A percentile compares a stretch with the other conserved stretches of the same genome.
Evolutionary conservation across 1,140 invertebrate genomes (phyloP).

Genomic region (Chrysopa pallens): DNA sequence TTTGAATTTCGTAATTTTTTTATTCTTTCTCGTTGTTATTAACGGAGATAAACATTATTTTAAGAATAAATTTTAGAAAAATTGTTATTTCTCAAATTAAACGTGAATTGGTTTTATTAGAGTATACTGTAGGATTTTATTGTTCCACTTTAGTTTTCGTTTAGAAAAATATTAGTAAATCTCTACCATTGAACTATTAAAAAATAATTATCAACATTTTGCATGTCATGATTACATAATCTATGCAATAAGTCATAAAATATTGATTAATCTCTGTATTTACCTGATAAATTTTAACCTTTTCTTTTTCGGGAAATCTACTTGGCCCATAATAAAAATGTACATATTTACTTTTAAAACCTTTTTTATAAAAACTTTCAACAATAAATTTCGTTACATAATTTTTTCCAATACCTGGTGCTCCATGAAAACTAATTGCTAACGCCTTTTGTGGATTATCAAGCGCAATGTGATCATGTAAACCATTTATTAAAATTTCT

Average conservation of each 20-base stretch:
- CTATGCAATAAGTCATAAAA: background rate
- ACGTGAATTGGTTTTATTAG: too few species aligned
- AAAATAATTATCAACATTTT: slow-evolving; percentile 2
- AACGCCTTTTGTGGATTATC: slow-evolving; percentile 41
- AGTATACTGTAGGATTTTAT: too few species aligned
- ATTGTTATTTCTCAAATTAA: too few species aligned
- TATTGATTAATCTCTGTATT: slow-evolving; percentile 9
- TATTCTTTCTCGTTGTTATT: too few species aligned
- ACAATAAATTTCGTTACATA: slow-evolving; percentile 70
- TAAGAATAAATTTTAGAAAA: too few species aligned
- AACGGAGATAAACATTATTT: too few species aligned
- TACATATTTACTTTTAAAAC: slow-evolving; percentile 59
- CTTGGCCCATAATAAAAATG: slow-evolving; percentile 63
- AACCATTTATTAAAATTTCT: slow-evolving; percentile 31
- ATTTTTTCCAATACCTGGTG: slow-evolving; percentile 73
- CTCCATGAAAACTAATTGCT: slow-evolving; percentile 61
- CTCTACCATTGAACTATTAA: background rate
- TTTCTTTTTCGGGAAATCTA: slow-evolving; percentile 45
- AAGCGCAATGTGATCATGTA: slow-evolving; percentile 29
- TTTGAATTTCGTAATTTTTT: too few species aligned
- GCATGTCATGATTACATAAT: background rate
- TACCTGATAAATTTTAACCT: slow-evolving; percentile 31
- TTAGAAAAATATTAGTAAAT: too few species aligned
- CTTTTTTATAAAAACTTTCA: slow-evolving; percentile 50
- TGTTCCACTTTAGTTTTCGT: too few species aligned